Percentiles rank a stretch among this genome's conserved stretches.
Evolutionary conservation across 1,140 invertebrate species (phyloP).

Genomic region (Conus ventricosus): DNA sequence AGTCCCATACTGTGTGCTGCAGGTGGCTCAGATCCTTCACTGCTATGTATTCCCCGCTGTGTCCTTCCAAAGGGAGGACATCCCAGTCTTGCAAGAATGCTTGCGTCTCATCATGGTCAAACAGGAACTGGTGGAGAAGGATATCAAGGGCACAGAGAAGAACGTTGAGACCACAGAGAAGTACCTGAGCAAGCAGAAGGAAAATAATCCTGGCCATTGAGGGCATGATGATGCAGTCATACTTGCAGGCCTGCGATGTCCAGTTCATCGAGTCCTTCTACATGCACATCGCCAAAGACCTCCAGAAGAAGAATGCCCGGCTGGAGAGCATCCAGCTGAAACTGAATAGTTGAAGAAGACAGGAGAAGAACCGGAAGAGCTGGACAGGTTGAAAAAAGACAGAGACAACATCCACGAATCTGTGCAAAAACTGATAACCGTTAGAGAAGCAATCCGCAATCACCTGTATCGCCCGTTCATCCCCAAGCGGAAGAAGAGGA

Average conservation of each 20-base stretch:
- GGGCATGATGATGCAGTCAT: conserved; percentile 15
- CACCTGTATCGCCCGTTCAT: conserved; percentile 25
- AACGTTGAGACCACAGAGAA: conserved; percentile 17
- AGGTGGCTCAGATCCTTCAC: conserved; percentile 33
- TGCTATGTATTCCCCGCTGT: conserved; percentile 38
- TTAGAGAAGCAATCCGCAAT: conserved; percentile 39
- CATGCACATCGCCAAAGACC: conserved; percentile 23
- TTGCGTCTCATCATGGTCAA: neutral
- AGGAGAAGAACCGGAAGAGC: neutral
- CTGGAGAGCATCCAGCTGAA: conserved; percentile 27
- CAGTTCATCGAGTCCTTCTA: conserved; percentile 31
- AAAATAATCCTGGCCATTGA: conserved; percentile 28
- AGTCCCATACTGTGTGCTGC: neutral
- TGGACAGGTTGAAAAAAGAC: neutral
- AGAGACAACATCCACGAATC: conserved; percentile 22
- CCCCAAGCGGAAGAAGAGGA: conserved; percentile 28
- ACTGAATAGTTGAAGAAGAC: conserved; percentile 27
- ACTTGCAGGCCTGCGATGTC: conserved; percentile 24
- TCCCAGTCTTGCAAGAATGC: conserved; percentile 8
- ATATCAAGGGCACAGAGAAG: conserved; percentile 26
- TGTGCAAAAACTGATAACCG: conserved; percentile 22
- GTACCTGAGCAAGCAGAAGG: conserved; percentile 32
- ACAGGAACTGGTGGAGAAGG: conserved; percentile 14
- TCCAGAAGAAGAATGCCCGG: conserved; percentile 3
- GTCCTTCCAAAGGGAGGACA: conserved; percentile 13